Conservation (phyloP, 2,113 vertebrate species). For the Edolisoma coerulescens region DNA sequence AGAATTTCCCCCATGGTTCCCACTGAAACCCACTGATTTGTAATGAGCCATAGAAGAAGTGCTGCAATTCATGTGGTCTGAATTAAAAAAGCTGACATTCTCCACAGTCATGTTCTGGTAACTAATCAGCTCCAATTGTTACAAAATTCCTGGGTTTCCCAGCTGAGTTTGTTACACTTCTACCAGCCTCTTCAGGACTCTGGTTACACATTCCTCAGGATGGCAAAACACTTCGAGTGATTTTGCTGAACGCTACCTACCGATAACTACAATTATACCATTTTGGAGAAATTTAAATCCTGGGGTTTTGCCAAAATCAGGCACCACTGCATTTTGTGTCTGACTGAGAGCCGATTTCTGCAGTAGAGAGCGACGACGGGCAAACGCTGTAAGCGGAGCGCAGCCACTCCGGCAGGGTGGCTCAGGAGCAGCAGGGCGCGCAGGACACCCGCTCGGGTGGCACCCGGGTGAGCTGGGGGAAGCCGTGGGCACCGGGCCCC, state of each 20-base stretch:
- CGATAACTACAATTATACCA: background rate
- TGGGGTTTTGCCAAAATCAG: background rate
- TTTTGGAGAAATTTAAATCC: rapidly evolving
- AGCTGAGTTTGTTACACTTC: background rate
- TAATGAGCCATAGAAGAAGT: background rate
- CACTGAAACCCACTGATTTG: background rate
- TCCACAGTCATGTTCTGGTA: background rate
- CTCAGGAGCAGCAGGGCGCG: background rate
- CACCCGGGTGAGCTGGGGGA: rapidly evolving
- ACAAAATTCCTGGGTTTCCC: background rate
- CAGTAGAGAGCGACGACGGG: rapidly evolving
- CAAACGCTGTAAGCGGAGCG: rapidly evolving
- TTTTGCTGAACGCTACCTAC: background rate
- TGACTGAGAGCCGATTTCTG: background rate
- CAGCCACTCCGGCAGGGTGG: background rate
- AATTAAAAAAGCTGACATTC: background rate
- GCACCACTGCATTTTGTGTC: too few relatives aligned
- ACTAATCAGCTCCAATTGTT: background rate
- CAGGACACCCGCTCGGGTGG: rapidly evolving
- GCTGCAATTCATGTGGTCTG: background rate
- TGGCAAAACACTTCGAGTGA: rapidly evolving
- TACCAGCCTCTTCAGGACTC: background rate
- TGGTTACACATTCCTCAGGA: background rate
- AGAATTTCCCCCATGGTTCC: background rate
- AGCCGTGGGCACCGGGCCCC: background rate